Base-by-base conservation (phyloP, 1,140 invertebrate species). In the Melanaphis sacchari region DNA sequence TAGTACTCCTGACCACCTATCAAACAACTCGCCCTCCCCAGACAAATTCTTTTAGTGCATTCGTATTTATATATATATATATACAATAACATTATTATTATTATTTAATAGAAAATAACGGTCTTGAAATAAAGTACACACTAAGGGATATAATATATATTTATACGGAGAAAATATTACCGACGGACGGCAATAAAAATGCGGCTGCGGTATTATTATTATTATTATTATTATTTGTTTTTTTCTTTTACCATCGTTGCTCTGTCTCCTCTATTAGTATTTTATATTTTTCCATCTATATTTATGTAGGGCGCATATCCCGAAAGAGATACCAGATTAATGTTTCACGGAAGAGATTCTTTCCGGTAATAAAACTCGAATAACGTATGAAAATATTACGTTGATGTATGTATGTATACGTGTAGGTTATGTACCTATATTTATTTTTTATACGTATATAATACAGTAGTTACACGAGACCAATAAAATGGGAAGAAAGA, bases 251-350 rank as follows among this genome's bases (percentile, higher is more conserved):
- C 49, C 22, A 8, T 40, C 22, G 41, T 38, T 26, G 18, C 54
- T 90, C 22, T 36, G 21, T 66, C 54, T 38, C 24, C 38, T 24
- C n/a, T 92, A 36, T 49, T 41, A 49, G 90, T 81, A 81, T 92
- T 92, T 92, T 92, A 92, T 92, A 92, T 92, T 92, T 92, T 92
- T 81, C 76, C 90, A 46, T 92, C n/a, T 81, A 82, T 92, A 92
- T 92, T 92, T 82, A 92, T 92, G 76, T 92, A 38, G 36, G n/a
- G 22, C 81, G 38, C 81, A 82, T 82, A 36, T 18, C 41, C 41
- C 26, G 46, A 26, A 22, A 52, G 43, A 49, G 18, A 88, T 46
- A 88, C 82, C 81, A 49, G 87, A 89, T 52, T 52, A 89, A 89
- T 52, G 46, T 89, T 89, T 49, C n/a, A 31, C 87, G 26, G n/a